Percentiles rank a stretch among this genome's conserved stretches.
Evolutionary conservation across 2,113 vertebrate species (phyloP).

Genomic region (Bubo scandiacus): DNA sequence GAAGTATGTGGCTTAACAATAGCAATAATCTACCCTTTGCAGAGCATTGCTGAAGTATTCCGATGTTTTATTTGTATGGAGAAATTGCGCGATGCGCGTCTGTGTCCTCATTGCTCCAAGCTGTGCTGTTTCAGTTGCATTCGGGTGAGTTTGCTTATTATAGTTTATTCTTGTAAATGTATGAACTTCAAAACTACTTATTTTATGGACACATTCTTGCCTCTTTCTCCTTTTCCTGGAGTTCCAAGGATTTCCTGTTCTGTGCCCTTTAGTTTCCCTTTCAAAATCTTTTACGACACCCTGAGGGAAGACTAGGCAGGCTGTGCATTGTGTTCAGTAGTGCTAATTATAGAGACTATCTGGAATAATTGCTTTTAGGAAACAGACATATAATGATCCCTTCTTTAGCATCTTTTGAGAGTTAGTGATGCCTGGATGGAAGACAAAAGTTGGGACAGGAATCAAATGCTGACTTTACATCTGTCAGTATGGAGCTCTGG

Average conservation of each 20-base stretch:
- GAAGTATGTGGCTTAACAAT: neutral
- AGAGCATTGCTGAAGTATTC: slow-evolving; percentile 99
- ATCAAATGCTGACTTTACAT: neutral
- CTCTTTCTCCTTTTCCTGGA: neutral
- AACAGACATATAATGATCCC: neutral
- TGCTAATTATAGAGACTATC: slow-evolving; percentile 13
- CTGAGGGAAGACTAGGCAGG: neutral
- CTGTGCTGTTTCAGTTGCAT: slow-evolving; percentile 99
- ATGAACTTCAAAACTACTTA: neutral
- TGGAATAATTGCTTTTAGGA: neutral
- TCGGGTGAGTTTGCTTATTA: slow-evolving; percentile 79
- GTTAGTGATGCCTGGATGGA: neutral
- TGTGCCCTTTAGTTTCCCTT: neutral
- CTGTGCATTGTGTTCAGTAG: neutral
- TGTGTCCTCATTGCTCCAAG: slow-evolving; percentile 98
- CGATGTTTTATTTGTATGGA: slow-evolving; percentile 99
- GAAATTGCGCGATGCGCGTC: slow-evolving; percentile 93
- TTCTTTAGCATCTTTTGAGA: neutral
- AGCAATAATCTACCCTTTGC: neutral
- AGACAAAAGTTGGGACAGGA: neutral
- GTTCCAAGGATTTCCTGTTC: neutral
- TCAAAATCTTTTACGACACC: neutral
- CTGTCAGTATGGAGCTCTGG: neutral
- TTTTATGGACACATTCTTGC: neutral
- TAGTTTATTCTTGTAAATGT: neutral